phyloP scores from a whole-genome alignment of 1,140 invertebrate species.

The Cydia pomonella region DNA sequence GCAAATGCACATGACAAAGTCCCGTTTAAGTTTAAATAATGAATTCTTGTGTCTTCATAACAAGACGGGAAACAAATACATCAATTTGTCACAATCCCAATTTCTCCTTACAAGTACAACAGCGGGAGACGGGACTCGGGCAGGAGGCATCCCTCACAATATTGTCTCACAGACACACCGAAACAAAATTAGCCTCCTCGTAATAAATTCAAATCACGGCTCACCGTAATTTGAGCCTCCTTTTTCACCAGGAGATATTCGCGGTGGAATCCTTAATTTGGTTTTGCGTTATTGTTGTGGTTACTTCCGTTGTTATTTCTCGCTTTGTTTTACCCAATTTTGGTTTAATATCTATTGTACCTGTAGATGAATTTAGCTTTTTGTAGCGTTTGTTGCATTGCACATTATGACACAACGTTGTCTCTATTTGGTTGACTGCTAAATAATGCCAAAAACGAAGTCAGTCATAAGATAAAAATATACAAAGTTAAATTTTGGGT shows the following conservation, averaged over 20 bases:
- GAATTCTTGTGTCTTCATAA: neutral
- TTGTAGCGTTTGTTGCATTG: slow-evolving; percentile 3
- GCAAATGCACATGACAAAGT: neutral
- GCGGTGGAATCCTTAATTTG: slow-evolving; percentile 62
- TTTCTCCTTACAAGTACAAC: neutral
- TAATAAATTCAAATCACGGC: slow-evolving; percentile 73
- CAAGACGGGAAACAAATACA: neutral
- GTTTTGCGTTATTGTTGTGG: slow-evolving; percentile 60
- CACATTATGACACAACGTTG: neutral
- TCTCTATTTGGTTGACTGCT: neutral
- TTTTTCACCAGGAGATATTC: slow-evolving; percentile 65
- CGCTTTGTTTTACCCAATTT: slow-evolving; percentile 44
- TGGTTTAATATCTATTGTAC: slow-evolving; percentile 20
- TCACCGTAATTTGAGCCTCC: slow-evolving; percentile 62
- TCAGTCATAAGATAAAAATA: too few species aligned
- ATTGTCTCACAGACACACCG: slow-evolving; percentile 57
- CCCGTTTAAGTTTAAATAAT: neutral
- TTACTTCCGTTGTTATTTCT: slow-evolving; percentile 51
- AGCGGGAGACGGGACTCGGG: slow-evolving; percentile 35
- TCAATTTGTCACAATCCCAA: slow-evolving; percentile 9
- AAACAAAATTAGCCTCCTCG: slow-evolving; percentile 71
- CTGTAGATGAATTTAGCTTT: neutral
- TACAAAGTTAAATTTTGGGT: too few species aligned
- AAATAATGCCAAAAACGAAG: too few species aligned
- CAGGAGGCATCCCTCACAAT: slow-evolving; percentile 53